These are phyloP conservation scores for Sicus ferrugineus DNA, from an alignment of 2,888 invertebrate species.

Conservation along the genomic window DNA sequence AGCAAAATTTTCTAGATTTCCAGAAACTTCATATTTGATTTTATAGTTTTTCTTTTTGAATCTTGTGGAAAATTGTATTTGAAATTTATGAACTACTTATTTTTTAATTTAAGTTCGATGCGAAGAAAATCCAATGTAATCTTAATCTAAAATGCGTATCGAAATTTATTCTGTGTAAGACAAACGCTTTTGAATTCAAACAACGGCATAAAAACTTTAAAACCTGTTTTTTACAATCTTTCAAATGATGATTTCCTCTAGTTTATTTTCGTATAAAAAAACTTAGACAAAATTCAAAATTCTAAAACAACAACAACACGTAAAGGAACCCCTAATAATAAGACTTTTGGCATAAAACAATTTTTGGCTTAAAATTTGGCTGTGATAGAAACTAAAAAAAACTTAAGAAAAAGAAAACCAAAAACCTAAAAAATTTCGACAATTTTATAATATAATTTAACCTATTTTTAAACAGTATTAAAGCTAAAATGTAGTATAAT, in stretches of 20 bases:
- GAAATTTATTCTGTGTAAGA: too few species aligned
- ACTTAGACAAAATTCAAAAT: slow-evolving; percentile 63
- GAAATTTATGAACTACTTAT: too few species aligned
- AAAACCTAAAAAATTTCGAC: slow-evolving; percentile 43
- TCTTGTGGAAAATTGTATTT: too few species aligned
- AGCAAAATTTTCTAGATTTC: too few species aligned
- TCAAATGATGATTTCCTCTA: not conserved
- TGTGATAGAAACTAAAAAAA: slow-evolving; percentile 59
- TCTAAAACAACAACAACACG: slow-evolving; percentile 54
- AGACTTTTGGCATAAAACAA: slow-evolving; percentile 59
- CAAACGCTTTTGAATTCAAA: slow-evolving; percentile 19
- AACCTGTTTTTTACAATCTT: slow-evolving; percentile 11
- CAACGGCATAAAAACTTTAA: slow-evolving; percentile 30
- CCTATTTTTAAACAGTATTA: slow-evolving; percentile 39
- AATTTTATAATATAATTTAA: slow-evolving; percentile 44
- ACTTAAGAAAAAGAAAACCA: slow-evolving; percentile 38
- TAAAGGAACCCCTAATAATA: slow-evolving; percentile 40
- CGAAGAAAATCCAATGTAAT: too few species aligned
- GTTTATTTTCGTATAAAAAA: slow-evolving; percentile 28
- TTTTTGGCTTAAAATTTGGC: slow-evolving; percentile 57
- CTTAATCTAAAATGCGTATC: too few species aligned
- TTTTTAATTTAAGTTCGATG: too few species aligned
- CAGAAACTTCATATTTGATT: too few species aligned
- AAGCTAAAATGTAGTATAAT: not conserved
- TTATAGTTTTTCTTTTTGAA: too few species aligned